phyloP scores from a whole-genome alignment of 2,888 invertebrate genomes.

The Anagyrus pseudococci region DNA sequence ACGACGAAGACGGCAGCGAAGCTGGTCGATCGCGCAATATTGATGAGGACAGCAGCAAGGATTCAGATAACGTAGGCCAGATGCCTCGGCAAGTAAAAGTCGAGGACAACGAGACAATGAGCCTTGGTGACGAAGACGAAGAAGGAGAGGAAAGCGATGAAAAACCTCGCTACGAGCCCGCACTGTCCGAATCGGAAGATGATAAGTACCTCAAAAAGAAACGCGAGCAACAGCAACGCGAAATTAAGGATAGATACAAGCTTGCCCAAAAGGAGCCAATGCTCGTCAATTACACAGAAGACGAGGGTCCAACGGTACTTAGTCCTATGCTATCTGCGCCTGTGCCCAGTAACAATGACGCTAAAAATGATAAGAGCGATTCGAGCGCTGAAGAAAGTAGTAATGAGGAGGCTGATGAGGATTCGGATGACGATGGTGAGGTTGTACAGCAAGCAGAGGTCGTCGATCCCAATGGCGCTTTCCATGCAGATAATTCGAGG shows the following conservation, averaged over 20 bases:
- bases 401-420: conserved; percentile 43
- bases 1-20: conserved; percentile 20
- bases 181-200: conserved; percentile 30
- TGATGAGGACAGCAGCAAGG: conserved; percentile 20
- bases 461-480: conserved; percentile 32
- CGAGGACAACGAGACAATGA: conserved; percentile 38
- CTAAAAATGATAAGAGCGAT: conserved; percentile 18
- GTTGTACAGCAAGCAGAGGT: conserved; percentile 26
- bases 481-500: conserved; percentile 31
- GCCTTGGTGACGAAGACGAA: conserved; percentile 44
- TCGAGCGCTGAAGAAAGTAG: conserved; percentile 20
- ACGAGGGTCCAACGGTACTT: conserved; percentile 56
- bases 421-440: conserved; percentile 25
- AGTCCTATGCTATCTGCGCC: conserved; percentile 56
- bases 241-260: conserved; percentile 20
- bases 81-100: not conserved
- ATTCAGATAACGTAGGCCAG: conserved; percentile 11
- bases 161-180: conserved; percentile 30
- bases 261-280: conserved; percentile 36
- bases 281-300: conserved; percentile 49
- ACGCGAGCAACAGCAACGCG: conserved; percentile 8
- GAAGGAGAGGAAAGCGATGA: conserved; percentile 42
- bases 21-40: conserved; percentile 4
- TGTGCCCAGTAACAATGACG: not conserved
- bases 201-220: conserved; percentile 24